Conservation (phyloP, 2,797 vertebrate species). For the Sylvia borin region DNA sequence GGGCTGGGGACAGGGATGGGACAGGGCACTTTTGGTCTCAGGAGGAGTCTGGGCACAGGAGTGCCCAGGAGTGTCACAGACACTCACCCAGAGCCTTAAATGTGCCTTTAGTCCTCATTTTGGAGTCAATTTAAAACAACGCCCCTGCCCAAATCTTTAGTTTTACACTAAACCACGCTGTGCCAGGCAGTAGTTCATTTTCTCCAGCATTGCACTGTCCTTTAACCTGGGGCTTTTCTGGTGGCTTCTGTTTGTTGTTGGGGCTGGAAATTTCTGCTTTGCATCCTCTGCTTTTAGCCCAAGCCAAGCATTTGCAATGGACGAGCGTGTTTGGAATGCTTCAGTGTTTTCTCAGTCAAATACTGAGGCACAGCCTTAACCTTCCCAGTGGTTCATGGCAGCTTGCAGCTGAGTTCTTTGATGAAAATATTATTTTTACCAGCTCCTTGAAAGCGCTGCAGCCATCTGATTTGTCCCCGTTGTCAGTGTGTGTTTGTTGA, state of each 20-base stretch:
- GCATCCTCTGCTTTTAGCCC: not conserved
- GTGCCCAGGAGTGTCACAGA: too few species aligned
- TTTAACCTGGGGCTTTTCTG: too few species aligned
- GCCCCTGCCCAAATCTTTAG: fast-evolving
- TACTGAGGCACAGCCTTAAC: not conserved
- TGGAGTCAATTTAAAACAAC: not conserved
- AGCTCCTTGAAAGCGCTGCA: not conserved
- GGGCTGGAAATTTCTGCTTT: not conserved
- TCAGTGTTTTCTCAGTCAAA: not conserved
- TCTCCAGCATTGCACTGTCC: not conserved
- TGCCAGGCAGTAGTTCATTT: not conserved
- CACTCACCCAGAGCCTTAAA: not conserved
- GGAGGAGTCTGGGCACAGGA: not conserved
- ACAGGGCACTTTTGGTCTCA: not conserved
- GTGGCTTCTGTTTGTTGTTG: not conserved
- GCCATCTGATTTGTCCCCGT: not conserved
- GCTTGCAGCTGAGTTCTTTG: constrained; percentile 14
- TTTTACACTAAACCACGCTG: not conserved
- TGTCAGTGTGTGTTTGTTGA: constrained; percentile 14
- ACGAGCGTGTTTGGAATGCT: not conserved
- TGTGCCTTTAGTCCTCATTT: not conserved
- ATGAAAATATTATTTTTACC: constrained; percentile 47
- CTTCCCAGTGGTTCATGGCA: not conserved
- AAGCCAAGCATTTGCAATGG: not conserved
- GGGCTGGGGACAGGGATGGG: too few species aligned